A percentile compares a stretch with the other conserved stretches of the same genome.
phyloP scores from a whole-genome alignment of 2,888 invertebrate species.

The Caradrina kadenii region DNA sequence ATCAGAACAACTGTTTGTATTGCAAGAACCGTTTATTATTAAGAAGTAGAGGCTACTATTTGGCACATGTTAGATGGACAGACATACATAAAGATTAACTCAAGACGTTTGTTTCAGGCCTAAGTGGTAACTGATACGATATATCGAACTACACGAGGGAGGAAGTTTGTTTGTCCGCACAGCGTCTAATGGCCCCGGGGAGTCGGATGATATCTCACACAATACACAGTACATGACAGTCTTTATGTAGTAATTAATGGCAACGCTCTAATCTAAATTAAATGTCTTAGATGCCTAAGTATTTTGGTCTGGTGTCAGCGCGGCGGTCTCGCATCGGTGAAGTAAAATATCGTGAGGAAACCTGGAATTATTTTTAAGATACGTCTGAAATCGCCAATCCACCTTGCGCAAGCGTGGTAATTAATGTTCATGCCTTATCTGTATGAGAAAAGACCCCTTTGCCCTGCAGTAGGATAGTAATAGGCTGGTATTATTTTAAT shows the following conservation, averaged over 20 bases:
- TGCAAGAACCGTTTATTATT: slow-evolving; percentile 19
- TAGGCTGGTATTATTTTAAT: too few species aligned
- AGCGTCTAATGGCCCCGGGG: slow-evolving; percentile 24
- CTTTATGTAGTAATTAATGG: slow-evolving; percentile 6
- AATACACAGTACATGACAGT: background rate
- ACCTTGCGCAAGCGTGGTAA: too few species aligned
- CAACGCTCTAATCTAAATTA: background rate
- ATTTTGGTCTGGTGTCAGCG: too few species aligned
- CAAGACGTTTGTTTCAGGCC: slow-evolving; percentile 1
- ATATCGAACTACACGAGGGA: slow-evolving; percentile 23
- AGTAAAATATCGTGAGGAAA: too few species aligned
- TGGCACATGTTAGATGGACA: background rate
- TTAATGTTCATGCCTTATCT: too few species aligned
- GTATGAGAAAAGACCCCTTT: too few species aligned
- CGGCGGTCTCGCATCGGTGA: too few species aligned
- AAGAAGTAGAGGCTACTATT: slow-evolving; percentile 6
- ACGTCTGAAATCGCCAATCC: too few species aligned
- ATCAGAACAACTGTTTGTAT: slow-evolving; percentile 3
- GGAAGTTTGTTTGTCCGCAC: slow-evolving; percentile 41
- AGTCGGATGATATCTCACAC: slow-evolving; percentile 5
- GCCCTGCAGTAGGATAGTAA: too few species aligned
- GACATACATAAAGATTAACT: slow-evolving; percentile 24
- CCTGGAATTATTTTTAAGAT: too few species aligned
- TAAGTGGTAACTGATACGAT: slow-evolving; percentile 53
- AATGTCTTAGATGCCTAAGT: too few species aligned